Evolutionary conservation across 2,888 invertebrate genomes (phyloP), one percentile per base, ranked within the genome.

Genomic region (Platycheirus albimanus): DNA sequence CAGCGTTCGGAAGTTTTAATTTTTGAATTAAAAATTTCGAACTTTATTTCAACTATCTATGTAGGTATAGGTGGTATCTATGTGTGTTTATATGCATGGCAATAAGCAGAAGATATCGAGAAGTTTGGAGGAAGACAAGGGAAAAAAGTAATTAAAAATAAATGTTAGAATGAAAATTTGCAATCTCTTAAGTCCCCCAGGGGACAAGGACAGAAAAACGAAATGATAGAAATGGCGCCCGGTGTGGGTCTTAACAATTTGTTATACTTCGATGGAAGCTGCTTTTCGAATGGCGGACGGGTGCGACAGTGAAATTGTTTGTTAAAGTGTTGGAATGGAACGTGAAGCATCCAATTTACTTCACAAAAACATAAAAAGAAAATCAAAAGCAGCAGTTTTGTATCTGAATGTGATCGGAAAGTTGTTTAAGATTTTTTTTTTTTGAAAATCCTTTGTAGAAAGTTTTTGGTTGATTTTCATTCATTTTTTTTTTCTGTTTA

Each of bases 391-490:
- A 76, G 64, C 70, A 76, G 70, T 66, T 84, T 75, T 79, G 58
- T 66, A 70, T 75, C 75, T 66, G 47, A 49, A 43, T 80, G 80
- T 71, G 63, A 83, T 78, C 47, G 69, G 56, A 78, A 77, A 81
- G 56, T 81, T 81, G 30, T 28, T 10, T 36, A 51, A 38, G 28
- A 38, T 36, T 58, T 28, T 49, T 28, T 69, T 66, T 47, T 52
- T 36, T 20, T n/a, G 3, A 54, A 36, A 52, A 10, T 15, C n/a
- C 33, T 56, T 19, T 20, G 15, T 28, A 7, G 43, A 38, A 28
- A 58, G 36, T 41, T 58, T 66, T 63, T 33, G 28, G 61, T 52
- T 66, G 51, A 33, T 64, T 64, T 58, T 45, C 43, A 64, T 76
- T 80, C 36, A 58, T 64, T 36, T 49, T 30, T 74, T 13, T n/a